Evolutionary conservation across 1,140 invertebrate genomes (phyloP), one percentile per base, ranked within the genome.

Genomic region (Apis dorsata): DNA sequence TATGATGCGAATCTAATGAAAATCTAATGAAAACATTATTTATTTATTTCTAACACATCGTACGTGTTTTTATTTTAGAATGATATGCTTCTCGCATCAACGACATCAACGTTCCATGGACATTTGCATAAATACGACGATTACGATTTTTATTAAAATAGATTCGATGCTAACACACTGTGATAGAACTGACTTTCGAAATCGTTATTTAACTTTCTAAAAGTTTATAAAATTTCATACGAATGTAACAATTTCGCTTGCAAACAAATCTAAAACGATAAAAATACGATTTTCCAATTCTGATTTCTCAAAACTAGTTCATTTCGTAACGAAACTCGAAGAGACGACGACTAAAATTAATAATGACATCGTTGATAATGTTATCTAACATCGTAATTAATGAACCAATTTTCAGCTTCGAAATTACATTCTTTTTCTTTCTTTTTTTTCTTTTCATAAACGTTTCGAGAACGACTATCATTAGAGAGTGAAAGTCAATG

Each of bases 401-500:
- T 15, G 28, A 68, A 12, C 44, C n/a, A 59, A 59, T 76, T 71
- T 86, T 34, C 84, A 76, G 65, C 78, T 24, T 63, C 62, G 53
- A 68, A 60, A 76, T 34, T 65, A 79, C 21, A 4, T 59, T 21
- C 17, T 21, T 59, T 59, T 10, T 21, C 19, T 69, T 83, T 85
- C 34, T 59, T 21, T 59, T 59, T 10, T 21, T 60, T 69, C 62
- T 83, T 85, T 63, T 68, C 55, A 4, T 53, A 60, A 49, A 34
- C 34, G 34, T 44, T 44, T 74, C 51, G 24, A n/a, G 74, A 68
- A 69, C 28, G 34, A 72, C 83, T 81, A 78, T 65, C 59, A 78
- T 84, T 81, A 57, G 83, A 82, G 75, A 88, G 87, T 88, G 86
- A 87, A 82, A 87, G 81, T 79, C 86, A 86, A 86, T 79, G 84